These are phyloP conservation scores for Drosophila lini DNA, from an alignment of 1,140 invertebrate species.

Conservation along the genomic window DNA sequence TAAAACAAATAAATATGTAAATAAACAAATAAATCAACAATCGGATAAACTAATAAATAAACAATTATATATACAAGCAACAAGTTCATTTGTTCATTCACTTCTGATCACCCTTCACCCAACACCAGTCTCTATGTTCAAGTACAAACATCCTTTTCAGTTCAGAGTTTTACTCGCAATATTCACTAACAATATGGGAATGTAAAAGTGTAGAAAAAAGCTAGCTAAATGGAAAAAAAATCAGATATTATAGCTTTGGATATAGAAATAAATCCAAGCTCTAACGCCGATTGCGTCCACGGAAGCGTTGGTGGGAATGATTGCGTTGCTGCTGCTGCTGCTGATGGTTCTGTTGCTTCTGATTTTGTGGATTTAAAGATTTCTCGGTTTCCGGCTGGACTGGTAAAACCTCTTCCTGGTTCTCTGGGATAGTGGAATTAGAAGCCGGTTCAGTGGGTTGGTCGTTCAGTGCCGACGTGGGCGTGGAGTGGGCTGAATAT, in stretches of 20 bases:
- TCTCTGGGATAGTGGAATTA: conserved; percentile 3
- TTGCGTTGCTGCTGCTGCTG: conserved; percentile 62
- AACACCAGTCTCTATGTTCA: conserved; percentile 1
- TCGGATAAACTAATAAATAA: no score
- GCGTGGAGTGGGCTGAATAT: conserved; percentile 57
- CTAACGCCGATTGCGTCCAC: conserved; percentile 69
- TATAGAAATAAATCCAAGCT: not conserved
- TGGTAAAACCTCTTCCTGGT: conserved; percentile 7
- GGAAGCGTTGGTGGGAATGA: conserved; percentile 64
- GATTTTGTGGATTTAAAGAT: conserved; percentile 6
- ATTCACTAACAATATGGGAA: conserved; percentile 61
- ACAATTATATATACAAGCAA: no score
- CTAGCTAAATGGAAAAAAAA: conserved; percentile 12
- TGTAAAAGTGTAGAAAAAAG: conserved; percentile 47
- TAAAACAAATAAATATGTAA: no score
- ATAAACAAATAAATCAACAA: no score
- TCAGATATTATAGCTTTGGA: not conserved
- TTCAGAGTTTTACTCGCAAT: conserved; percentile 58
- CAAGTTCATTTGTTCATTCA: not conserved
- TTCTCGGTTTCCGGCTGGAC: conserved; percentile 5
- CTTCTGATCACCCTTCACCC: not conserved
- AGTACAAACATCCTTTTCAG: conserved; percentile 23
- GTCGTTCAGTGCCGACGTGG: conserved; percentile 41
- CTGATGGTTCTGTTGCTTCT: conserved; percentile 39
- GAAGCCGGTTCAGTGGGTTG: conserved; percentile 17